These are phyloP conservation scores for Elachura formosa DNA, from an alignment of 2,113 vertebrate genomes.

Conservation along the genomic window DNA sequence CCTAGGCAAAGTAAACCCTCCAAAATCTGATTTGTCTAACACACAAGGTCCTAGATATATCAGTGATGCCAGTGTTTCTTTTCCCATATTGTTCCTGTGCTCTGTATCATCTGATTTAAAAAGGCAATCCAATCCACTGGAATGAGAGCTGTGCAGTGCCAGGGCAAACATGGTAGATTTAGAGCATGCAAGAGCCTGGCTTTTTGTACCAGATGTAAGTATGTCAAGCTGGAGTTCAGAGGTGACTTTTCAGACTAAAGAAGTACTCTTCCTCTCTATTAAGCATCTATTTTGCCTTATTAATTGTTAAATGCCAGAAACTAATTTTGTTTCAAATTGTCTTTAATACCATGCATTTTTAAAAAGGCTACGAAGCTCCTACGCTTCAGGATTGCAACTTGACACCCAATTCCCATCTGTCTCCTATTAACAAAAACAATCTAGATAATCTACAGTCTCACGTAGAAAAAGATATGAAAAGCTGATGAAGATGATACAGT, in stretches of 20 bases:
- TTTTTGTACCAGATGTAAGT: neutral
- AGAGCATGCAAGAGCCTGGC: neutral
- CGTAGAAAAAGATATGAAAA: constrained; percentile 25
- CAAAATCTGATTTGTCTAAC: neutral
- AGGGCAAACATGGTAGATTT: neutral
- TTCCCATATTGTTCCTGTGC: neutral
- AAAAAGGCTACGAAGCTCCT: constrained; percentile 45
- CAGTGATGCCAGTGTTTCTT: neutral
- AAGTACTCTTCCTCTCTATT: neutral
- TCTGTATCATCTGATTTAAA: neutral
- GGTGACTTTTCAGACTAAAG: neutral
- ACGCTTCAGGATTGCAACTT: neutral
- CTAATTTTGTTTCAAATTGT: constrained; percentile 36
- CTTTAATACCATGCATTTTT: constrained; percentile 40
- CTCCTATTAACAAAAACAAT: constrained; percentile 54
- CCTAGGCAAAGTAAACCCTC: neutral
- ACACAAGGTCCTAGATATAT: neutral
- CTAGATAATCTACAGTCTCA: neutral
- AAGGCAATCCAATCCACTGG: neutral
- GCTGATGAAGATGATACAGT: neutral
- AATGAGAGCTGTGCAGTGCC: neutral
- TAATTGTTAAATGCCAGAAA: constrained; percentile 22
- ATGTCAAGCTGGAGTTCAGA: neutral
- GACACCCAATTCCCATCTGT: constrained; percentile 61
- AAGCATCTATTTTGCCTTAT: neutral